Conservation (phyloP, 1,140 invertebrate genomes). For the Conus betulinus region DNA sequence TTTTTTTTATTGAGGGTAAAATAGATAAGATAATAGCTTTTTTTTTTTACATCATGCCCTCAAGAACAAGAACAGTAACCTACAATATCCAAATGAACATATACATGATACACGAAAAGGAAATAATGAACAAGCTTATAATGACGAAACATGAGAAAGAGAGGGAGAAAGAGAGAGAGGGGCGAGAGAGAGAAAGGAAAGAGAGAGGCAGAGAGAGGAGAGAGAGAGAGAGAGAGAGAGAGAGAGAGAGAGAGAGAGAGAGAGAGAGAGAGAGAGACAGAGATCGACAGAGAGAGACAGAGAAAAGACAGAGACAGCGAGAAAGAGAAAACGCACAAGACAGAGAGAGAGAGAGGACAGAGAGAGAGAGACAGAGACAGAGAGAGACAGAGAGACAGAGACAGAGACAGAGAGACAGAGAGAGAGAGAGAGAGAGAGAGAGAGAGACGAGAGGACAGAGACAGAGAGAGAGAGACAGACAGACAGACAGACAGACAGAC, state of each 20-base stretch:
- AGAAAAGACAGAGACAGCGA: background rate
- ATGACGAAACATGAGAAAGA: background rate
- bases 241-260: background rate
- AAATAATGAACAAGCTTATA: too few relatives aligned
- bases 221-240: background rate
- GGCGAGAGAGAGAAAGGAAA: background rate
- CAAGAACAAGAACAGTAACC: too few relatives aligned
- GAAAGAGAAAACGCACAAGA: too few relatives aligned
- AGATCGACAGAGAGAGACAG: background rate
- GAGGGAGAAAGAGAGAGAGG: background rate
- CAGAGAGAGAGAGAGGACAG: background rate
- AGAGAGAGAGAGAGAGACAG: background rate
- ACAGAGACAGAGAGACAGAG: background rate
- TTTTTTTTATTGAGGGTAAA: background rate
- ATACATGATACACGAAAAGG: too few relatives aligned
- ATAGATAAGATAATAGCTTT: too few relatives aligned
- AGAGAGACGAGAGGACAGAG: too few relatives aligned
- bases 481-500: too few relatives aligned
- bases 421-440: too few relatives aligned
- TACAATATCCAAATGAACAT: too few relatives aligned
- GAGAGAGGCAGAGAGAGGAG: background rate
- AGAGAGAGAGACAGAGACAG: background rate
- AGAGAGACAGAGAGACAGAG: background rate
- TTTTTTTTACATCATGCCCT: background rate
- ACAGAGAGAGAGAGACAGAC: too few relatives aligned